Evolutionary conservation across 2,113 vertebrate genomes (phyloP).

Genomic region (Lynx canadensis): DNA sequence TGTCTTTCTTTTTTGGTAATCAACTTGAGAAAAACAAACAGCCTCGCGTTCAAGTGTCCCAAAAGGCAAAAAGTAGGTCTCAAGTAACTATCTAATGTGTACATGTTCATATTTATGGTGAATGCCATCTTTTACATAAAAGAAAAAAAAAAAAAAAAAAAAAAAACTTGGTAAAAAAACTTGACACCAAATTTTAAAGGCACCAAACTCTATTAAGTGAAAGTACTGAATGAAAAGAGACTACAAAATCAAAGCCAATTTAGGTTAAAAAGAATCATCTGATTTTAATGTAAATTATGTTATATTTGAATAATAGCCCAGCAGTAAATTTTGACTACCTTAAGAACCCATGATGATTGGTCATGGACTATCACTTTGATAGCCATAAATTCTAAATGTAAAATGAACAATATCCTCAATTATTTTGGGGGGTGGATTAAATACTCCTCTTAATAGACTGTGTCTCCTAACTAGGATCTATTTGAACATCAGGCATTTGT

Average conservation of each 20-base stretch:
- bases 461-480: neutral
- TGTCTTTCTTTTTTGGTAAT: neutral
- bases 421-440: neutral
- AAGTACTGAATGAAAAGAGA: neutral
- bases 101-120: neutral
- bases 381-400: neutral
- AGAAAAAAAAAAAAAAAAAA: neutral
- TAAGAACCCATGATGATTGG: neutral
- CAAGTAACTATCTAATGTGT: neutral
- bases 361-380: neutral
- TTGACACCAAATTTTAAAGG: neutral
- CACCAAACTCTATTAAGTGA: neutral
- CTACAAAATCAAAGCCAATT: neutral
- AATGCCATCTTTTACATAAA: neutral
- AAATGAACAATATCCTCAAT: neutral
- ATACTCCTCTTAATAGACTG: neutral
- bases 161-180: neutral
- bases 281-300: neutral
- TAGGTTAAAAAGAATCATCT: neutral
- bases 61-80: neutral
- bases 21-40: neutral
- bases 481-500: slow-evolving; percentile 45
- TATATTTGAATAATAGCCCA: neutral
- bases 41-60: neutral
- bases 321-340: neutral